Evolutionary conservation across 2,113 vertebrate species (phyloP).

Genomic region (Saccopteryx leptura): DNA sequence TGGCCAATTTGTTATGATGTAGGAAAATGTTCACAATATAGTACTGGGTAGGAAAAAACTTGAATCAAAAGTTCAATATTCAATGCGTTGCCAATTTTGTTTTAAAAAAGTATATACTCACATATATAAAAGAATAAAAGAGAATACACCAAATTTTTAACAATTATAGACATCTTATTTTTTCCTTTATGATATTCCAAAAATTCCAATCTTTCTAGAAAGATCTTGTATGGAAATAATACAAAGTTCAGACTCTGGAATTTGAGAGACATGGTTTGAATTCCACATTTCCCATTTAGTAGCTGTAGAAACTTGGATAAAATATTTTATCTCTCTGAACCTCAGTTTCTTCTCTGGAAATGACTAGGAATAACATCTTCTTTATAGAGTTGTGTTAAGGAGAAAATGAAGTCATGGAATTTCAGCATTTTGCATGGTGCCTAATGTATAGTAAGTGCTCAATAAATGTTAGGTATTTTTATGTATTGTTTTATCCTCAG

Average conservation of each 20-base stretch:
- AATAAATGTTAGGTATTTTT: not conserved
- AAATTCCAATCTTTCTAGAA: conserved; percentile 47
- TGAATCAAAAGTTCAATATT: conserved; percentile 8
- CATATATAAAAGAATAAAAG: conserved; percentile 19
- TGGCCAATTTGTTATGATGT: not conserved
- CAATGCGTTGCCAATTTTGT: not conserved
- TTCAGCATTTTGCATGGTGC: not conserved
- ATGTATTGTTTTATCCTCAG: not conserved
- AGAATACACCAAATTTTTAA: not conserved
- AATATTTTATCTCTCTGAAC: conserved; percentile 7
- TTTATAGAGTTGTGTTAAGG: not conserved
- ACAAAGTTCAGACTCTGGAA: not conserved
- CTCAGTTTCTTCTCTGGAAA: conserved; percentile 44
- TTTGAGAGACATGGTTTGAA: conserved; percentile 14
- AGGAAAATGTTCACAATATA: not conserved
- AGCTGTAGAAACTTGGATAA: not conserved
- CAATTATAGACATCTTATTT: not conserved
- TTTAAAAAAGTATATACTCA: not conserved
- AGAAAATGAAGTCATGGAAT: not conserved
- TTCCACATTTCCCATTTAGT: not conserved
- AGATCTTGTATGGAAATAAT: not conserved
- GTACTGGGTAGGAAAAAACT: not conserved
- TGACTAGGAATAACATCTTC: not conserved
- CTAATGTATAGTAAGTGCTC: not conserved
- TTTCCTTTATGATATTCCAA: not conserved